phyloP scores from a whole-genome alignment of 2,797 vertebrate species.

The Falco rusticolus region DNA sequence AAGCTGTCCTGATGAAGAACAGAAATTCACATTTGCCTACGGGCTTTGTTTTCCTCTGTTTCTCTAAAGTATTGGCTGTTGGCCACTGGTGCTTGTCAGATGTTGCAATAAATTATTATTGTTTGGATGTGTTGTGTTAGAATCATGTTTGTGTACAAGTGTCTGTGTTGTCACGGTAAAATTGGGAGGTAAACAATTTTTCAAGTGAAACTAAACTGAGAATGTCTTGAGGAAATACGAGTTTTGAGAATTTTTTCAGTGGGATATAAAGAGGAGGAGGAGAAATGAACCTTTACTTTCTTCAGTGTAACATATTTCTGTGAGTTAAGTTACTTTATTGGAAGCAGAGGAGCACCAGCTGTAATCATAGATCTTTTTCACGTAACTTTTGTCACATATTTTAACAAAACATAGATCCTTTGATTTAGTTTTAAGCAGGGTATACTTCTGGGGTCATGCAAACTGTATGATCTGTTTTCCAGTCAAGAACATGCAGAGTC shows the following conservation, averaged over 20 bases:
- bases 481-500: background rate
- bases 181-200: background rate
- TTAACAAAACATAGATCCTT: background rate
- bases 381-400: background rate
- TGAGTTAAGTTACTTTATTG: background rate
- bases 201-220: background rate
- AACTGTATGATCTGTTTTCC: background rate
- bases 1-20: background rate
- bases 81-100: background rate
- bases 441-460: background rate
- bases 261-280: background rate
- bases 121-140: background rate
- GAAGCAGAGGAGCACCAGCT: background rate
- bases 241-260: background rate
- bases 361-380: background rate
- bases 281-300: background rate
- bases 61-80: background rate
- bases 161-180: background rate
- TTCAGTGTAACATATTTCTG: background rate
- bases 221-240: background rate
- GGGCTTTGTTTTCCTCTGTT: background rate
- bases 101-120: background rate
- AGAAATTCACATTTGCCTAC: background rate
- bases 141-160: background rate
- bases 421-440: background rate